phyloP scores from a whole-genome alignment of 30 jellyfish, hydroid and myxozoan species.

The Chrysaora quinquecirrha region DNA sequence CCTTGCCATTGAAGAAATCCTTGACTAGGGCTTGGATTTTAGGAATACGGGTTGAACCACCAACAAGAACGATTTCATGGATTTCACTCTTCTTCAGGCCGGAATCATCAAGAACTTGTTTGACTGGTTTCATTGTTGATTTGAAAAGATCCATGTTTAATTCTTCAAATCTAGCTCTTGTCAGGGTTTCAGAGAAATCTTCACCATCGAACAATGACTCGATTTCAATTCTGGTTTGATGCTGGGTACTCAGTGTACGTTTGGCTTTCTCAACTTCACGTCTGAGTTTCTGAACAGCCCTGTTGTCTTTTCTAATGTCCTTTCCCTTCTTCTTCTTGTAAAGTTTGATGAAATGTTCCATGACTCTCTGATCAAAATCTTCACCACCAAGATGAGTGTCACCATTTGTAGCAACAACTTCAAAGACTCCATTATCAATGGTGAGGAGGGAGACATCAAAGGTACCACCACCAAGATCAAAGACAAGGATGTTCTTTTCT shows the following conservation, averaged over 20 bases:
- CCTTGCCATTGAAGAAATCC: conserved; percentile 92
- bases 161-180: conserved; percentile 99
- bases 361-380: conserved; percentile 98
- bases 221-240: conserved; percentile 97
- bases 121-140: conserved; percentile 93
- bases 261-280: conserved; percentile 99
- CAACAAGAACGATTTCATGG: conserved; percentile 98
- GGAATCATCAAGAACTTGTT: conserved; percentile 91
- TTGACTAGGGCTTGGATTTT: conserved; percentile 91
- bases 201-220: conserved; percentile 97
- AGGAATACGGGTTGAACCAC: conserved; percentile 99
- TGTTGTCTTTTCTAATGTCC: conserved; percentile 92
- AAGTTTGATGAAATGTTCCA: conserved; percentile 97
- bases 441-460: conserved; percentile 98
- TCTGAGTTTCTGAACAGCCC: conserved; percentile 98
- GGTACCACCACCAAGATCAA: conserved; percentile 99
- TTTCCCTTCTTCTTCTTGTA: conserved; percentile 98
- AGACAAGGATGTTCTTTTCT: conserved; percentile 98
- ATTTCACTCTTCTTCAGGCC: conserved; percentile 87
- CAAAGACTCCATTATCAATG: conserved; percentile 99
- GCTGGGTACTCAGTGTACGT: conserved; percentile 99
- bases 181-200: conserved; percentile 98
- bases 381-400: conserved; percentile 99
- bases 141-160: conserved; percentile 85
- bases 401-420: conserved; percentile 99